Percentiles rank a stretch among this genome's conserved stretches.
Evolutionary conservation across 2,888 invertebrate species (phyloP).

Genomic region (Deroplatys truncata): DNA sequence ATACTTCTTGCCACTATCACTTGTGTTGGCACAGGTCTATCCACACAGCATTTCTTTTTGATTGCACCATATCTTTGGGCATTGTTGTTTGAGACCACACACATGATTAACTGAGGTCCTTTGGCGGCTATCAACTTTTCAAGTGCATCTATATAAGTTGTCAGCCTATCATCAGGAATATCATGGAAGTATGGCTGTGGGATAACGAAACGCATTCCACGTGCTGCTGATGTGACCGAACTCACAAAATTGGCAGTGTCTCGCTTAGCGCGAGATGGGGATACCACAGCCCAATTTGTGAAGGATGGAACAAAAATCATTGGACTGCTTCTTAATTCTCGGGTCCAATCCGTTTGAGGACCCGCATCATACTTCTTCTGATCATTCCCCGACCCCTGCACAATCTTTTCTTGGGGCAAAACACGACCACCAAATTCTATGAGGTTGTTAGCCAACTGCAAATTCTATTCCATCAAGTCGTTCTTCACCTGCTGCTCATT

Average conservation of each 20-base stretch:
- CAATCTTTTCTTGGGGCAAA: constrained; percentile 60
- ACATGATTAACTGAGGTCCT: constrained; percentile 62
- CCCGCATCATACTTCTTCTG: constrained; percentile 44
- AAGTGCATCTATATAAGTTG: constrained; percentile 56
- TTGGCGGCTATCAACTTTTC: constrained; percentile 53
- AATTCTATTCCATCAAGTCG: constrained; percentile 68
- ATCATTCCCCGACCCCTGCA: constrained; percentile 46
- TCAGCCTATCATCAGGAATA: constrained; percentile 56
- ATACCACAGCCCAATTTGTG: constrained; percentile 26
- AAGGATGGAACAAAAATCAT: constrained; percentile 21
- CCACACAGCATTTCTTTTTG: constrained; percentile 79
- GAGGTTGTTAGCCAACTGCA: constrained; percentile 60
- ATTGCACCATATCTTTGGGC: constrained; percentile 80
- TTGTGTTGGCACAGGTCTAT: constrained; percentile 57
- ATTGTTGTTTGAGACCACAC: constrained; percentile 62
- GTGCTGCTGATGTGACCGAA: constrained; percentile 43
- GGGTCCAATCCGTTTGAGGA: constrained; percentile 72
- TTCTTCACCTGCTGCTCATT: constrained; percentile 43
- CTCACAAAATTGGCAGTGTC: constrained; percentile 50
- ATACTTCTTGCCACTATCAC: constrained; percentile 52
- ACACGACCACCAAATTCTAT: constrained; percentile 63
- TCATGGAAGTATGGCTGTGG: constrained; percentile 32
- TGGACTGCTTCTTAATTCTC: constrained; percentile 52
- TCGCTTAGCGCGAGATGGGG: constrained; percentile 33
- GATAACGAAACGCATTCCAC: constrained; percentile 47